These are phyloP conservation scores for Dicyrtoma fusca DNA, from an alignment of 2,888 invertebrate genomes.

Conservation along the genomic window DNA sequence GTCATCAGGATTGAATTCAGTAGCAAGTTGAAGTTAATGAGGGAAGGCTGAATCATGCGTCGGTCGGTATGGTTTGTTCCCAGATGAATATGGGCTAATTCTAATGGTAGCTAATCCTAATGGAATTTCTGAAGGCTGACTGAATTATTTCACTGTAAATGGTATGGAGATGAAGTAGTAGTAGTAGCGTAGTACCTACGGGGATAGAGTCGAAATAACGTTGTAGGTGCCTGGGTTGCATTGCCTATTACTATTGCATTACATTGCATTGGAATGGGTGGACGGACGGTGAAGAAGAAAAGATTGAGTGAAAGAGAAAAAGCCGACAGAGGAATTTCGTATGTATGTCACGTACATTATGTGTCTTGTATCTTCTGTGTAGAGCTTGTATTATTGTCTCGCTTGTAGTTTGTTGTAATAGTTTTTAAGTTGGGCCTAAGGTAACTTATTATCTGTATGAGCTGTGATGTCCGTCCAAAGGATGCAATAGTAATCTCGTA, in stretches of 20 bases:
- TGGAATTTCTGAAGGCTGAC: conserved; percentile 45
- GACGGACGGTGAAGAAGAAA: conserved; percentile 27
- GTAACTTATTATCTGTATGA: too few relatives aligned
- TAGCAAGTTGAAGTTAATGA: conserved; percentile 39
- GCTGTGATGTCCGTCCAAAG: too few relatives aligned
- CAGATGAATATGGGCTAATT: conserved; percentile 46
- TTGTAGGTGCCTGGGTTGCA: too few relatives aligned
- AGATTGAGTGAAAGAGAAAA: conserved; percentile 32
- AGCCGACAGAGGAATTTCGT: conserved; percentile 41
- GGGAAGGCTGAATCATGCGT: conserved; percentile 44
- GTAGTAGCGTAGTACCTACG: not conserved
- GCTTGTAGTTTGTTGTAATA: not conserved
- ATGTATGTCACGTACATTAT: conserved; percentile 11
- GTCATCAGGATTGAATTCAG: conserved; percentile 33
- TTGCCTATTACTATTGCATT: not conserved
- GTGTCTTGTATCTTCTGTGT: not conserved
- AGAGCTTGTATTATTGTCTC: not conserved
- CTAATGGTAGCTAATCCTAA: conserved; percentile 36
- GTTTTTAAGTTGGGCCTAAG: too few relatives aligned
- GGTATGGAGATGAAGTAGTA: not conserved
- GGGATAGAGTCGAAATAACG: too few relatives aligned
- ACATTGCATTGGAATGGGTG: not conserved
- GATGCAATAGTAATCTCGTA: too few relatives aligned
- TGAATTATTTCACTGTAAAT: conserved; percentile 5
- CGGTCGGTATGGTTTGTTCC: conserved; percentile 28